Evolutionary conservation across 2,888 invertebrate genomes (phyloP), one percentile per base, ranked within the genome.

Genomic region (Caenorhabditis sp.): DNA sequence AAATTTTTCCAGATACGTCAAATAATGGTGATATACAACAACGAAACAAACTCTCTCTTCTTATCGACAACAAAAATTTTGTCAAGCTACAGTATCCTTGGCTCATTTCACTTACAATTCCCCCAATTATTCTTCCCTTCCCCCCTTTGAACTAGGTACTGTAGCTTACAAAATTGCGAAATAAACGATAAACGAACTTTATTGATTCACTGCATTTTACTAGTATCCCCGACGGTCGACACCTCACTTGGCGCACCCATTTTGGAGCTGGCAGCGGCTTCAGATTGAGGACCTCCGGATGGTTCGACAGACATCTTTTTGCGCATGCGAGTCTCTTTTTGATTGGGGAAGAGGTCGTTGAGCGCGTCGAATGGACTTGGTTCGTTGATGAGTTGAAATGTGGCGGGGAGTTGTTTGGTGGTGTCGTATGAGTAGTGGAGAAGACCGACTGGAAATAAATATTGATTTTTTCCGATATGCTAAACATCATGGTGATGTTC

Each of bases 1-100:
- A 53, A 2, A 23, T 26, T 25, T 25, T 56, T 56, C 8, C 56
- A 56, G 56, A 56, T 56, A 56, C 27, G 56, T 56, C 25, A 56
- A 56, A 56, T 56, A 56, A 53, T 36, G 36, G 36, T 36, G 36
- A 36, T 36, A 5, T 36, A 5, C 36, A 36, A 36, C 5, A 36
- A 36, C 5, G 5, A 36, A 36, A 10, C 7, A 36, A 36, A 36
- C n/a, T n/a, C n/a, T n/a, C 31, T 31, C 10, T 31, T 31, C 31
- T n/a, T 7, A 31, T 31, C 31, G 31, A 31, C 31, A 31, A 4
- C 14, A 43, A 2, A 10, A 12, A 43, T 43, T 43, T 43, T 43
- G 43, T 43, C 43, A 43, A 43, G 43, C 43, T 43, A 43, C 43
- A 43, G 43, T 43, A 43, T 14, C 14, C 17, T 17, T 43, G 5